These are phyloP conservation scores for Nipponia nippon DNA, from an alignment of 2,113 vertebrate genomes.

Conservation along the genomic window DNA sequence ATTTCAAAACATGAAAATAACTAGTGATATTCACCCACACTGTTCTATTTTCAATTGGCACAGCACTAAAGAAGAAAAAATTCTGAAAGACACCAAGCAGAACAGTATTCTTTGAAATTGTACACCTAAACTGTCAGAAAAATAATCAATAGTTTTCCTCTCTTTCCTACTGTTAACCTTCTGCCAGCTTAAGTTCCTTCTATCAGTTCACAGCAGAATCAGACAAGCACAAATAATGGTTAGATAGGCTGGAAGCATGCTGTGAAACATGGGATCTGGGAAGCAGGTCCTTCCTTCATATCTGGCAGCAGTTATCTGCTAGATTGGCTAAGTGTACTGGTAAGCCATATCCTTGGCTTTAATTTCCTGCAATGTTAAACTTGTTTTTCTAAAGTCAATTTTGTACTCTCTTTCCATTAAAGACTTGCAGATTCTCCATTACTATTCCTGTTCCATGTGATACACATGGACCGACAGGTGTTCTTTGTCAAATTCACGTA, in stretches of 20 bases:
- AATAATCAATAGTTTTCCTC: background rate
- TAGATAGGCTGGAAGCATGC: background rate
- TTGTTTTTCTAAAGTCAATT: background rate
- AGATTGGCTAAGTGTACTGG: background rate
- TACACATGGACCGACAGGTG: fast-evolving
- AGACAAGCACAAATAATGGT: background rate
- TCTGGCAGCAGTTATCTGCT: background rate
- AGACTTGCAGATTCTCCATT: background rate
- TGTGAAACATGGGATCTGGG: background rate
- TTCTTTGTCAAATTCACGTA: background rate
- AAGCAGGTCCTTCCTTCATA: background rate
- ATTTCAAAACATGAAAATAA: background rate
- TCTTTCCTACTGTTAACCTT: background rate
- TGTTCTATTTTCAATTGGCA: background rate
- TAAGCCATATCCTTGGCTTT: background rate
- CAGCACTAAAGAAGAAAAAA: background rate
- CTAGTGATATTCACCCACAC: background rate
- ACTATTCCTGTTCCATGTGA: background rate
- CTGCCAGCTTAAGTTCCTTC: background rate
- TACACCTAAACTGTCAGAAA: background rate
- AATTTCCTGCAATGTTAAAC: background rate
- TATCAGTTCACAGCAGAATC: background rate
- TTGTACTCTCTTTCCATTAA: background rate
- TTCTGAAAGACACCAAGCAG: background rate
- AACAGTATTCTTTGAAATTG: background rate